Percentiles rank a stretch among this genome's conserved stretches.
Conservation (phyloP, 2,888 invertebrate species). For the Pollenia angustigena region DNA sequence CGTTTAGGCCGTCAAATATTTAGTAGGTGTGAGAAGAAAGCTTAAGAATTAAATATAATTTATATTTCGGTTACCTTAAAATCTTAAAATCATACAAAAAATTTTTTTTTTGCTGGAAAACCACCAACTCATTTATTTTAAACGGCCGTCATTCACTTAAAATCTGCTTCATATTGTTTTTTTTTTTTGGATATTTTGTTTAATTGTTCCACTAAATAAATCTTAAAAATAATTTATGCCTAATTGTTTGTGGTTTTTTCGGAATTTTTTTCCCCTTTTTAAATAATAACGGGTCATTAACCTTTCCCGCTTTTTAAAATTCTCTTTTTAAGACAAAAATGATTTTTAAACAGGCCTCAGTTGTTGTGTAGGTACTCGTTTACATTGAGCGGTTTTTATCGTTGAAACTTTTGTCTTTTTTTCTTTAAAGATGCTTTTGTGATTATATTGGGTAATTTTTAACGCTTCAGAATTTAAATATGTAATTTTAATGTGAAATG, state of each 20-base stretch:
- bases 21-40: no score
- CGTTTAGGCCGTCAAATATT: no score
- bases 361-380: no score
- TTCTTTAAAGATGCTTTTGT: no score
- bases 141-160: neutral
- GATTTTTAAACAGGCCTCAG: neutral
- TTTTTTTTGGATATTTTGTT: neutral
- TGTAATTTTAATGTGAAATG: no score
- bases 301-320: neutral
- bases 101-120: neutral
- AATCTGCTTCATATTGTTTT: neutral
- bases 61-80: no score
- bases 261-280: neutral
- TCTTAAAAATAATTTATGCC: constrained; percentile 1
- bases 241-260: constrained; percentile 21
- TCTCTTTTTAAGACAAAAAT: neutral
- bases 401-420: no score
- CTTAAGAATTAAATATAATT: no score
- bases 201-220: neutral
- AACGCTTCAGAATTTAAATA: no score
- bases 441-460: no score
- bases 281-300: constrained; percentile 36
- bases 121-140: neutral
- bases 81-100: no score
- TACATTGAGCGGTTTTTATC: no score